phyloP scores from a whole-genome alignment of 2,113 vertebrate species.

The Melanerpes aurifrons region DNA sequence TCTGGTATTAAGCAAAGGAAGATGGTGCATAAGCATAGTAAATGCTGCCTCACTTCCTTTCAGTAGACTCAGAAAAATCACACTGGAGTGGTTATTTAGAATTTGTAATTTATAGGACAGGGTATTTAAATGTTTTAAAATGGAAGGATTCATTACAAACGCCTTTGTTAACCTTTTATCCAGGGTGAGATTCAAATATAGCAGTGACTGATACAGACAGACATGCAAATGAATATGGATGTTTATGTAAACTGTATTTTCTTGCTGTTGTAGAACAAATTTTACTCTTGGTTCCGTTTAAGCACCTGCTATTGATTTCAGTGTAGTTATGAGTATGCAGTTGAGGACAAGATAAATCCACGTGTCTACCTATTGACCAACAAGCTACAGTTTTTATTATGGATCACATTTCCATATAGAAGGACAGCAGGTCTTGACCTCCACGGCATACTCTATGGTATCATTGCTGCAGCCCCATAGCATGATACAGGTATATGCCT shows the following conservation, averaged over 20 bases:
- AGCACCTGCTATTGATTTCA: background rate
- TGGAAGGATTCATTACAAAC: background rate
- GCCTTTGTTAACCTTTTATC: background rate
- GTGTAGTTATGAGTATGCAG: background rate
- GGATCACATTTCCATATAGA: background rate
- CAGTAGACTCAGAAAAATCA: constrained; percentile 20
- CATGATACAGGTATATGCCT: background rate
- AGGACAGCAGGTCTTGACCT: background rate
- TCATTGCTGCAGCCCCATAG: rapidly evolving
- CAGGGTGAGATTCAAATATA: constrained; percentile 1
- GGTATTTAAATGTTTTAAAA: constrained; percentile 29
- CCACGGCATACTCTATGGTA: background rate
- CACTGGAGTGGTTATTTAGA: background rate
- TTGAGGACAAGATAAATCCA: background rate
- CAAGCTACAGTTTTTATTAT: background rate
- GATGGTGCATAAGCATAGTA: background rate
- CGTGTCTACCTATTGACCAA: background rate
- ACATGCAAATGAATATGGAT: background rate
- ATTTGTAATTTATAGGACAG: background rate
- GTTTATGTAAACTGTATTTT: constrained; percentile 11
- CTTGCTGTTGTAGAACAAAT: background rate
- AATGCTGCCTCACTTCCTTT: constrained; percentile 4
- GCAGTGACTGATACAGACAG: background rate
- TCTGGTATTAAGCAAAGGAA: constrained; percentile 32
- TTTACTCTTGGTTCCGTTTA: background rate